Conservation (phyloP, 2,113 vertebrate genomes). For the Euleptes europaea region DNA sequence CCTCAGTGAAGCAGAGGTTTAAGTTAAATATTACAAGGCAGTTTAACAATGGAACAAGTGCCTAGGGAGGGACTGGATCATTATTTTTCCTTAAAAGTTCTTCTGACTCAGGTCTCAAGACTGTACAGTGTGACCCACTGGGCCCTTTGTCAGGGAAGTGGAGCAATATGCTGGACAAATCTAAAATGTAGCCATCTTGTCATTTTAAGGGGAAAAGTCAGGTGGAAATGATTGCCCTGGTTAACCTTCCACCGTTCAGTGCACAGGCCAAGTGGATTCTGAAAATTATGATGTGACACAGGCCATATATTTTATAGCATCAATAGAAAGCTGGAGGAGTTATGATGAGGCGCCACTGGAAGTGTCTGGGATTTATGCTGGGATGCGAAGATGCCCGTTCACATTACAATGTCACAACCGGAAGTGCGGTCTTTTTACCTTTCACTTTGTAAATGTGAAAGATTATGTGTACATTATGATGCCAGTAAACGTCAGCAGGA, state of each 20-base stretch:
- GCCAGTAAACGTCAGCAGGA: constrained; percentile 37
- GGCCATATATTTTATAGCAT: constrained; percentile 36
- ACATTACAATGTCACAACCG: neutral
- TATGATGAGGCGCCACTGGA: neutral
- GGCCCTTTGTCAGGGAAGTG: neutral
- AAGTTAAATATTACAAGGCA: neutral
- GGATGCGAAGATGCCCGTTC: neutral
- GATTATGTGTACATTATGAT: constrained; percentile 28
- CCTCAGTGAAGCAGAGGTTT: neutral
- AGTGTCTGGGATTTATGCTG: neutral
- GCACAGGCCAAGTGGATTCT: constrained; percentile 13
- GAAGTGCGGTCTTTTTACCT: constrained; percentile 22
- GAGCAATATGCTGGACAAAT: neutral
- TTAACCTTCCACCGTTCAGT: constrained; percentile 33
- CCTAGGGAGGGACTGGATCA: neutral
- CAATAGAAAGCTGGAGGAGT: constrained; percentile 18
- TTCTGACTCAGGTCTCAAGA: neutral
- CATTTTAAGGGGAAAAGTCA: constrained; percentile 37
- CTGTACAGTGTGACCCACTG: neutral
- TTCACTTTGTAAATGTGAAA: constrained; percentile 43
- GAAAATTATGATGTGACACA: constrained; percentile 32
- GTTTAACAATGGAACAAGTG: neutral
- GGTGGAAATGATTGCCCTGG: constrained; percentile 17
- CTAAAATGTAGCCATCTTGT: constrained; percentile 3
- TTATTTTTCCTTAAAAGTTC: neutral